Percentiles rank a stretch among this genome's conserved stretches.
These are phyloP conservation scores for Zaprionus nigranus DNA, from an alignment of 1,140 invertebrate genomes.

Conservation along the genomic window DNA sequence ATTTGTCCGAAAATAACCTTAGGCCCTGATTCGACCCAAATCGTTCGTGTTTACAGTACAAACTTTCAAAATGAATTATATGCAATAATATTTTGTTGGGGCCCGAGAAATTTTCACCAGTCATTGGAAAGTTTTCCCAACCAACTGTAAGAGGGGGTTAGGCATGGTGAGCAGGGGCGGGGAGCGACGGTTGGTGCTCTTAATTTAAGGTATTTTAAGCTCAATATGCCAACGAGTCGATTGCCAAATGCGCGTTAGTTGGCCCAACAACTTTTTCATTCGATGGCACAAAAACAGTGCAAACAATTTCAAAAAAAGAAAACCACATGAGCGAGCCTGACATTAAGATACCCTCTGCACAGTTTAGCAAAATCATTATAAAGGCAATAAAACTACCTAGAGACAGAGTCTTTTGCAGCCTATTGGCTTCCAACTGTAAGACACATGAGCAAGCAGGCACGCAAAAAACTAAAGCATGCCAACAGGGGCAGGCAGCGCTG, in stretches of 20 bases:
- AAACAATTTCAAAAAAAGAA: slow-evolving; percentile 47
- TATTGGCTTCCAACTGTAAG: no score
- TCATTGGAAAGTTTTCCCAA: slow-evolving; percentile 35
- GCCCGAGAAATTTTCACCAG: slow-evolving; percentile 22
- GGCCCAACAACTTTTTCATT: slow-evolving; percentile 62
- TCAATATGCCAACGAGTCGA: slow-evolving; percentile 11
- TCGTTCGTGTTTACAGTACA: slow-evolving; percentile 50
- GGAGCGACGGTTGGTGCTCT: slow-evolving; percentile 20
- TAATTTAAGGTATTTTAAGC: slow-evolving; percentile 55
- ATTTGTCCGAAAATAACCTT: slow-evolving; percentile 48
- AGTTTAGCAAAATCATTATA: no score
- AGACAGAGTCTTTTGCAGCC: no score
- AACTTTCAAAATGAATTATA: slow-evolving; percentile 65
- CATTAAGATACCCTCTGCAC: no score
- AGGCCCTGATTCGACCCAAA: slow-evolving; percentile 42
- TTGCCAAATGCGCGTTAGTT: no score
- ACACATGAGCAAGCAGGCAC: neutral
- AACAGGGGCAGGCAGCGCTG: no score
- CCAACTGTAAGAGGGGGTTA: neutral
- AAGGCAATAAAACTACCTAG: no score
- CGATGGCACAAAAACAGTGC: slow-evolving; percentile 62
- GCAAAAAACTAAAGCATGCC: no score
- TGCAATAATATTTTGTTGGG: slow-evolving; percentile 63
- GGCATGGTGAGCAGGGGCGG: no score
- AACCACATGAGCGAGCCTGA: neutral